Percentiles rank a stretch among this genome's conserved stretches.
phyloP scores from a whole-genome alignment of 2,888 invertebrate genomes.

The Agapostemon virescens region DNA sequence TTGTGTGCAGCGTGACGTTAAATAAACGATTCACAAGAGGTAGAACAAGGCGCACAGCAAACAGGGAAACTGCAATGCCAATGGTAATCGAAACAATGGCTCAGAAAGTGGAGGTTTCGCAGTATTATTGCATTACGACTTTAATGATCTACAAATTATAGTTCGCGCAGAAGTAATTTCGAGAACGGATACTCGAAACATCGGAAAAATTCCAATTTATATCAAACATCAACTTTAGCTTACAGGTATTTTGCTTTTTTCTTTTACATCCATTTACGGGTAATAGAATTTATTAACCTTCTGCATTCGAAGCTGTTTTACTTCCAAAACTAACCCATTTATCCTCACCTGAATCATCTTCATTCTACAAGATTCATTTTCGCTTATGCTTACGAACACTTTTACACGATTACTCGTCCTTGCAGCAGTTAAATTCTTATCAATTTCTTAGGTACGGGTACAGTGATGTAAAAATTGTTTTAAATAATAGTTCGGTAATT shows the following conservation, averaged over 20 bases:
- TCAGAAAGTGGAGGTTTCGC: not conserved
- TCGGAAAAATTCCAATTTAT: not conserved
- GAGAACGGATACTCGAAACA: not conserved
- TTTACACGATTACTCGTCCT: too few species aligned
- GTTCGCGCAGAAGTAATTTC: not conserved
- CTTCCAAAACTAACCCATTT: too few species aligned
- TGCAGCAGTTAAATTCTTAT: too few species aligned
- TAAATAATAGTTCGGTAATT: too few species aligned
- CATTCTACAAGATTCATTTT: too few species aligned
- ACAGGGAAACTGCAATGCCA: not conserved
- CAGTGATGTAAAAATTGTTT: too few species aligned
- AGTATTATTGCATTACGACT: not conserved
- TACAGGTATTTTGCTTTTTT: not conserved
- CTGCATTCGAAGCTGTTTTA: too few species aligned
- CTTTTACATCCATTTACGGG: not conserved
- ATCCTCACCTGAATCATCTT: too few species aligned
- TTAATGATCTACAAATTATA: conserved; percentile 8
- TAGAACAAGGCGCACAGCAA: not conserved
- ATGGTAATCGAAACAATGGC: conserved; percentile 9
- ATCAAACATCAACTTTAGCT: not conserved
- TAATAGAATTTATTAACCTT: not conserved
- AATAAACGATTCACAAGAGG: conserved; percentile 15
- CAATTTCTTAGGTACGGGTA: too few species aligned
- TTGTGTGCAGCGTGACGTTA: not conserved
- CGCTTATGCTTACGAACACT: too few species aligned